Conservation (phyloP, 2,113 vertebrate species). For the Heterotis niloticus region DNA sequence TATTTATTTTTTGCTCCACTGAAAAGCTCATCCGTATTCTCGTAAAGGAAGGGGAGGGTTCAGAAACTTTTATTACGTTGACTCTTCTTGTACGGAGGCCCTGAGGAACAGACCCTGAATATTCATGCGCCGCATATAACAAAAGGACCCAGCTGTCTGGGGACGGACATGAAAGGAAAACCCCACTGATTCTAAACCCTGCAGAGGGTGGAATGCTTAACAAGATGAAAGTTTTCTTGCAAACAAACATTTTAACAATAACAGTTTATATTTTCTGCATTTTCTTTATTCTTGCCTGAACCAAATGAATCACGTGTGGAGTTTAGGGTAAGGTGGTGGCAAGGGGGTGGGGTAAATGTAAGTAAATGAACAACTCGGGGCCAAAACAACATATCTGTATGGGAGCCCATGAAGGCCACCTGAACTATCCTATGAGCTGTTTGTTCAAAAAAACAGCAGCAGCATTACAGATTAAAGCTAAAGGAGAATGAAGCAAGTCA, state of each 20-base stretch:
- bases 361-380: conserved; percentile 49
- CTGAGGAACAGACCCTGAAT: conserved; percentile 68
- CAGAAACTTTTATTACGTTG: conserved; percentile 61
- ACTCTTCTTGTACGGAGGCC: conserved; percentile 62
- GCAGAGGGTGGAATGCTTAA: conserved; percentile 66
- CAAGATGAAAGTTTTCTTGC: conserved; percentile 72
- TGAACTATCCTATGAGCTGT: not conserved
- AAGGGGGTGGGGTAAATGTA: conserved; percentile 48
- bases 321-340: conserved; percentile 42
- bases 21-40: conserved; percentile 32
- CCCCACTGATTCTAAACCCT: conserved; percentile 62
- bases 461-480: not conserved
- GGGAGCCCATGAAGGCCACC: not conserved
- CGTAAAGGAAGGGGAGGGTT: conserved; percentile 37
- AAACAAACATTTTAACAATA: conserved; percentile 76
- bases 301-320: not conserved
- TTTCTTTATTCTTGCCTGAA: conserved; percentile 48
- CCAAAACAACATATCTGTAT: not conserved
- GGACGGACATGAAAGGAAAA: conserved; percentile 71
- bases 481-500: not conserved
- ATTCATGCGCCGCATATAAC: conserved; percentile 68
- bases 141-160: conserved; percentile 64
- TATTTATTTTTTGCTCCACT: not conserved
- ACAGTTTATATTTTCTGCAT: conserved; percentile 65
- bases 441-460: not conserved